Evolutionary conservation across 2,113 vertebrate genomes (phyloP), one percentile per base, ranked within the genome.

Genomic region (Oncorhynchus kisutch): DNA sequence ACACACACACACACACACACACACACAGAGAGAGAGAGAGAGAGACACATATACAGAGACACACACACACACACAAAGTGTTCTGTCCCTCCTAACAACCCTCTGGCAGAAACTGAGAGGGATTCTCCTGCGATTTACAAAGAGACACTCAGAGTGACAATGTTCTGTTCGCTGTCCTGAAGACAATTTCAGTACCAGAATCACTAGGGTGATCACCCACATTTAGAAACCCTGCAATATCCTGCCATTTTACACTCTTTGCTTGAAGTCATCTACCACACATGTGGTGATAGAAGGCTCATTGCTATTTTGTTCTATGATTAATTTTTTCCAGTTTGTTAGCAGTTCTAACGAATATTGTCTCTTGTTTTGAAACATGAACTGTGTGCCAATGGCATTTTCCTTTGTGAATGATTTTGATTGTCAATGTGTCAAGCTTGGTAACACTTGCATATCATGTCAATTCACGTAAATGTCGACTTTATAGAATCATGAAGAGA

Each of bases 151-250:
- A 65, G 87, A 5, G 90, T 67, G 89, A 83, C 59, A 69, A 92
- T 90, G 91, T 92, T 94, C 90, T 91, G 92, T 94, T 92, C 91
- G 93, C 94, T 92, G 90, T 93, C 91, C 90, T 95, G 92, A 93
- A 94, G 39, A 45, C 39, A 45, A 45, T 45, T 45, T 45, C 39
- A 45, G 94, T 93, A 93, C 91, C 94, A 95, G 94, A 94, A 94
- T 92, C 92, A 92, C 93, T 93, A 84, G 94, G 94, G 94, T 95
- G 94, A 95, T 94, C 95, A 86, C 84, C 83, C 54, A 60, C 18
- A 66, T 67, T 39, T 25, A 51, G 67, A 57, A 72, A 71, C 34
- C 85, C 88, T 80, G 82, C 86, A 90, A 85, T 81, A 54, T 84
- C 75, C 82, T 75, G n/a, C 66, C 60, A 76, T 81, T 81, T 45